Evolutionary conservation across 2,797 vertebrate genomes (phyloP), one percentile per base, ranked within the genome.

Genomic region (Arctocebus calabarensis): DNA sequence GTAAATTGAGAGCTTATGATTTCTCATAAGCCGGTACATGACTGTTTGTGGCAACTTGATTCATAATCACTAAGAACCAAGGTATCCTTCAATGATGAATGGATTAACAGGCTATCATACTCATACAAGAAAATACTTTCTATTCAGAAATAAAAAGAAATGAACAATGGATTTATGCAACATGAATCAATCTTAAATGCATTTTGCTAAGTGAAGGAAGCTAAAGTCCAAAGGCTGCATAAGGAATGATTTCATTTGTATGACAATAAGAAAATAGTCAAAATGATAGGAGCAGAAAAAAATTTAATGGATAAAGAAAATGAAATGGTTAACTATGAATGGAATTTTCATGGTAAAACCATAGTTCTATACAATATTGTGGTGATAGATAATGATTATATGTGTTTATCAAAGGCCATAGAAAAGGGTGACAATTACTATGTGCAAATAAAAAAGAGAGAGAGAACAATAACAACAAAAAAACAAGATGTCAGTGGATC

Each of bases 321-420:
- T 64, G 48, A 59, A 84, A 62, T 20, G 11, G 4, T n/a, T 73
- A 48, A 66, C 8, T 27, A 16, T 5, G 8, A n/a, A 71, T 12
- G 6, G 22, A 2, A 32, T 34, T 13, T 55, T 83, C 13, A 70
- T 64, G 11, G 14, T 87, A n/a, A 64, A 82, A 87, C 16, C 9
- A 59, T 1, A 48, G 0, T 23, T 14, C 32, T 34, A 5, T 5
- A 7, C 19, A 3, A 57, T 40, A 45, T 6, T 22, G 14, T 25
- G 16, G 52, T 62, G 45, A 11, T 57, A 27, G 37, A 27, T 11
- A 40, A 32, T 25, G 23, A 17, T 5, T 34, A 9, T 32, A 32
- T 59, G 22, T n/a, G 13, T n/a, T 70, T 90, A 3, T 34, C 22
- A 71, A 90, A 79, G 43, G 34, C 25, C 17, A 10, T 2, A 32